Evolutionary conservation across 2,113 vertebrate species (phyloP).

Genomic region (Triplophysa dalaica): DNA sequence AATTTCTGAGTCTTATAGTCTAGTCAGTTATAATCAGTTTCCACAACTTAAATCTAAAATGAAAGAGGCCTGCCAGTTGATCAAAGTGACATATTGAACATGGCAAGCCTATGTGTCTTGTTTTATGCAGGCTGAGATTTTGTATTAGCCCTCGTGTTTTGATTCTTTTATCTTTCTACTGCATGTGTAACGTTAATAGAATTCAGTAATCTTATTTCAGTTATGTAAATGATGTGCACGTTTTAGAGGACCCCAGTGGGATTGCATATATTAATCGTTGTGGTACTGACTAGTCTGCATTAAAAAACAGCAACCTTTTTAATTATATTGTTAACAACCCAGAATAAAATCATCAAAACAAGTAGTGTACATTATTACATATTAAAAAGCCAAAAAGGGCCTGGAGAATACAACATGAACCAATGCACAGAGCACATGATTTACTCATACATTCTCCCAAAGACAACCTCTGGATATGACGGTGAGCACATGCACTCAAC

Average conservation of each 20-base stretch:
- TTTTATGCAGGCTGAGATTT: slow-evolving; percentile 1
- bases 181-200: not conserved
- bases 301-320: not conserved
- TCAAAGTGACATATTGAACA: slow-evolving; percentile 8
- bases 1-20: slow-evolving; percentile 28
- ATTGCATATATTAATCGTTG: too few relatives aligned
- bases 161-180: too few relatives aligned
- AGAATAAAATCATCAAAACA: not conserved
- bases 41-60: not conserved
- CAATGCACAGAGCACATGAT: too few relatives aligned
- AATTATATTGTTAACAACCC: not conserved
- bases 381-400: not conserved
- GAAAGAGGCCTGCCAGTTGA: not conserved
- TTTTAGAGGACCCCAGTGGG: too few relatives aligned
- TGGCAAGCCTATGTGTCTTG: slow-evolving; percentile 1
- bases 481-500: too few relatives aligned
- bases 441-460: too few relatives aligned
- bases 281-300: too few relatives aligned
- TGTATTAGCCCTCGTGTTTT: not conserved
- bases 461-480: too few relatives aligned
- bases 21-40: slow-evolving; percentile 29
- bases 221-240: too few relatives aligned
- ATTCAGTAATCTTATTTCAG: too few relatives aligned
- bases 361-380: slow-evolving; percentile 19
- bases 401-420: too few relatives aligned